phyloP scores from a whole-genome alignment of 2,797 vertebrate genomes.

The Xiphophorus birchmanni region DNA sequence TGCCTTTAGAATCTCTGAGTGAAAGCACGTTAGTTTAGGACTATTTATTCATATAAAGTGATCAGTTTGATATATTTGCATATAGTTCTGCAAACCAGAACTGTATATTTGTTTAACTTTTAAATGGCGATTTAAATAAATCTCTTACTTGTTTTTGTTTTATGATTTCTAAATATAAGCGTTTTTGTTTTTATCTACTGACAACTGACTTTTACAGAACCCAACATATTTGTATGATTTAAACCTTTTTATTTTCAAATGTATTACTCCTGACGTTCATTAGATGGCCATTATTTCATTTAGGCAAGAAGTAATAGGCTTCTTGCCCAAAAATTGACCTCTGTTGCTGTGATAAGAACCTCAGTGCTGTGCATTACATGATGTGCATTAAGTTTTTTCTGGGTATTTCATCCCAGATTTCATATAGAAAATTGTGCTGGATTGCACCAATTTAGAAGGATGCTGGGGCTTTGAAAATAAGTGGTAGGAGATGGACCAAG shows the following conservation, averaged over 20 bases:
- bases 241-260: not conserved
- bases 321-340: not conserved
- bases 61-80: not conserved
- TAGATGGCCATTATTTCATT: not conserved
- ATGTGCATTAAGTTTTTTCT: not conserved
- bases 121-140: not conserved
- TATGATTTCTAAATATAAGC: not conserved
- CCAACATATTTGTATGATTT: not conserved
- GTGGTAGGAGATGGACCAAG: not conserved
- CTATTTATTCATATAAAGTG: not conserved
- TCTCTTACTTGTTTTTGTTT: not conserved
- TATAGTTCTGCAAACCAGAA: not conserved
- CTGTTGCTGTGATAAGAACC: not conserved
- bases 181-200: not conserved
- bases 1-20: constrained; percentile 41
- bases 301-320: not conserved
- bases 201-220: not conserved
- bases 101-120: not conserved
- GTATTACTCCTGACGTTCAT: not conserved
- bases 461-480: not conserved
- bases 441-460: not conserved
- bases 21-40: constrained; percentile 25
- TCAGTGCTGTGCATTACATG: not conserved
- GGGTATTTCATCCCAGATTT: not conserved
- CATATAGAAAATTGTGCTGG: not conserved